Base-by-base conservation (phyloP, 2,797 vertebrate genomes). In the Melanotaenia trifasciata region DNA sequence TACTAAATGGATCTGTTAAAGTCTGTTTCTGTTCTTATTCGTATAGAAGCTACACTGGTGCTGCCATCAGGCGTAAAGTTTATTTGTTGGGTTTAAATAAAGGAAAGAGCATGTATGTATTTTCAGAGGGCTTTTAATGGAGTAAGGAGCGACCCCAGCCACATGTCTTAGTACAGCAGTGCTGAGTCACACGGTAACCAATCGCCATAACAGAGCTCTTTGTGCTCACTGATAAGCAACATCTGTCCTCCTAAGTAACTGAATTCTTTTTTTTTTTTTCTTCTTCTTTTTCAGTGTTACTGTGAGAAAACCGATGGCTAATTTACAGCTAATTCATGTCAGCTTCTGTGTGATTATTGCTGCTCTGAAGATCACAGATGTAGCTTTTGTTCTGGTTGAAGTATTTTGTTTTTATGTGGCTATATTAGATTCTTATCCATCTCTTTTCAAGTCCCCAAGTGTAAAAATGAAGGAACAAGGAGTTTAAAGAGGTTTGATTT, bases 171-270 rank as follows among this genome's bases (percentile, higher is more conserved):
- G 28, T 76, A 61, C 47, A 40, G 74, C 63, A 77, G 68, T 70
- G 87, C 87, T 92, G 91, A 92, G 79, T 93, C 92, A 91, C 70
- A 84, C 79, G 89, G 70, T 74, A 78, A 78, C 84, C 54, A 76
- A 80, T 70, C 5, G 76, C 76, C 81, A 67, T 84, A 87, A 91
- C 83, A 77, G 72, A 86, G 80, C 68, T 72, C 86, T 91, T 91
- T 93, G 86, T 90, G 71, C 81, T 68, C 18, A 20, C 79, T 84
- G 87, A 89, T 89, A 84, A 89, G 87, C 69, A 91, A 79, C 90
- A 93, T 91, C 91, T 94, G 92, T 90, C 81, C 66, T 30, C 74
- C 85, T 57, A 72, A 80, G 88, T 89, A 86, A 85, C 87, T 84
- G 74, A 68, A 64, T 59, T 61, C 50, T 5, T 12, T 78, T 72